Evolutionary conservation across 1,140 invertebrate genomes (phyloP).

Genomic region (Mycetomoellerius zeteki): DNA sequence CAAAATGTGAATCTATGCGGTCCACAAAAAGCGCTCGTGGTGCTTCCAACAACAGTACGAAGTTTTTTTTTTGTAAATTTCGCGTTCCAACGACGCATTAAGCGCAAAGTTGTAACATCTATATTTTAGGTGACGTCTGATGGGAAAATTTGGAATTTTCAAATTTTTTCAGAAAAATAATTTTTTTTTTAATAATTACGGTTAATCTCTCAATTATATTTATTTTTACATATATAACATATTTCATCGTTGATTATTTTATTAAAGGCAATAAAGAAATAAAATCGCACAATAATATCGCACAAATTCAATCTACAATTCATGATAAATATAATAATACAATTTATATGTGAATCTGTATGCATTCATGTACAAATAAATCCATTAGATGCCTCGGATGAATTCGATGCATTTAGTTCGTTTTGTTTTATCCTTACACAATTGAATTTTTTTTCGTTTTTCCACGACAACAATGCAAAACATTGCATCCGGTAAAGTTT

Average conservation of each 20-base stretch:
- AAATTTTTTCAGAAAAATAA: not conserved
- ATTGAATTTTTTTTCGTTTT: not conserved
- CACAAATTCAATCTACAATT: constrained; percentile 7
- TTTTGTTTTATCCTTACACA: not conserved
- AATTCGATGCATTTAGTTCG: not conserved
- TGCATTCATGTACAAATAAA: not conserved
- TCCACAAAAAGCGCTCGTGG: not conserved
- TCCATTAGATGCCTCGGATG: not conserved
- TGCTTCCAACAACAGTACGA: not conserved
- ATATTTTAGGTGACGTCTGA: not conserved
- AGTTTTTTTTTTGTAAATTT: not conserved
- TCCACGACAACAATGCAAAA: not conserved
- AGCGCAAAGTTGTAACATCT: not conserved
- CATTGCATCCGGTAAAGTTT: not conserved
- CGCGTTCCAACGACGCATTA: not conserved
- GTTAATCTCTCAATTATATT: not conserved
- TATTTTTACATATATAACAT: not conserved
- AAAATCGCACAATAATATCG: not conserved
- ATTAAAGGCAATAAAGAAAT: not conserved
- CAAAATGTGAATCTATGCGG: not conserved
- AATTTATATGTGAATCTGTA: not conserved
- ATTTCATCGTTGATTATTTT: constrained; percentile 6
- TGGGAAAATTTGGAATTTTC: not conserved
- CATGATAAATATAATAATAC: not conserved
- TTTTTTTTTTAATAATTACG: not conserved